Conservation (phyloP, 2,113 vertebrate species). For the Sphyrna mokarran region DNA sequence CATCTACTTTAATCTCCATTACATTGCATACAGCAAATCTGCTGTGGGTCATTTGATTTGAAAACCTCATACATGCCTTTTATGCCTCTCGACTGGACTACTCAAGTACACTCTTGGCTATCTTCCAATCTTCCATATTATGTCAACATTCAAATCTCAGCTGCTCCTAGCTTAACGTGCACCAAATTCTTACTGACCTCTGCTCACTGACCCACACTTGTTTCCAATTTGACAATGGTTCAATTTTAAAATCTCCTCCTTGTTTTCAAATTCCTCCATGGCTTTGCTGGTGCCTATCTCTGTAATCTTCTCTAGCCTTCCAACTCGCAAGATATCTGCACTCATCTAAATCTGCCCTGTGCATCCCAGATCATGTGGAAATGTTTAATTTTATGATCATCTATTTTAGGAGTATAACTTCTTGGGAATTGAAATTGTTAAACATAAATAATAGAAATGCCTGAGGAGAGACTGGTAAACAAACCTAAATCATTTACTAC, state of each 20-base stretch:
- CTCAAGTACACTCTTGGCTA: neutral
- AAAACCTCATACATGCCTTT: neutral
- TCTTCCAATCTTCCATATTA: neutral
- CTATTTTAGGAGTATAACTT: neutral
- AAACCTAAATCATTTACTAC: neutral
- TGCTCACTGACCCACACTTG: neutral
- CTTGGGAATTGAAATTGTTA: neutral
- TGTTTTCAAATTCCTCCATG: neutral
- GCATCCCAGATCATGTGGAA: neutral
- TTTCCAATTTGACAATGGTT: neutral
- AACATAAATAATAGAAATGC: neutral
- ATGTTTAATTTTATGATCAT: neutral
- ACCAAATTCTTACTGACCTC: neutral
- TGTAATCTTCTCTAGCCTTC: neutral
- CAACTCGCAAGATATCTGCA: neutral
- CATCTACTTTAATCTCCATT: neutral
- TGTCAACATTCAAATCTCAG: neutral
- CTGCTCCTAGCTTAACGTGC: neutral
- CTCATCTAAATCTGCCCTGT: neutral
- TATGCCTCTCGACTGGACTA: neutral
- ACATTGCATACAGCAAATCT: neutral
- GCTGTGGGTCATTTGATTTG: neutral
- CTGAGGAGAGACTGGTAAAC: neutral
- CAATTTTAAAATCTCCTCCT: neutral
- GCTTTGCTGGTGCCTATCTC: neutral